phyloP scores from a whole-genome alignment of 2,797 vertebrate species.

The Argyrosomus regius region DNA sequence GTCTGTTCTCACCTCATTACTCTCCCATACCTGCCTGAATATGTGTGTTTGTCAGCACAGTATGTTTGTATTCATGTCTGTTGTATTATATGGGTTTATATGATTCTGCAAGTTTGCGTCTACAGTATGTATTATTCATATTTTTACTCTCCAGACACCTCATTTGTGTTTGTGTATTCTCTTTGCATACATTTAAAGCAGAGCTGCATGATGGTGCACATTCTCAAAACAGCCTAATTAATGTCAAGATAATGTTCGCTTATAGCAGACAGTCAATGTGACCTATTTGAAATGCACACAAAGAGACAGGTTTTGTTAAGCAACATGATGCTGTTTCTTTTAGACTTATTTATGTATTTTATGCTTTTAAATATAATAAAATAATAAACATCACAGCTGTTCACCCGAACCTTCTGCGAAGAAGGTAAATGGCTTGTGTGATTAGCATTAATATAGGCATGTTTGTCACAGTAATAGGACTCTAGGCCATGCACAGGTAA shows the following conservation, averaged over 20 bases:
- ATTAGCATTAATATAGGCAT: slow-evolving; percentile 24
- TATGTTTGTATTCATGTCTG: slow-evolving; percentile 35
- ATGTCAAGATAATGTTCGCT: slow-evolving; percentile 45
- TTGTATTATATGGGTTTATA: slow-evolving; percentile 46
- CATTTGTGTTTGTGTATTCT: slow-evolving; percentile 63
- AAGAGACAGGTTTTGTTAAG: neutral
- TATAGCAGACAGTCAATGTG: slow-evolving; percentile 32
- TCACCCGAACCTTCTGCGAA: neutral
- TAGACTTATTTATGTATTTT: neutral
- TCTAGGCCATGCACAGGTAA: slow-evolving; percentile 13
- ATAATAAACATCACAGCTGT: neutral
- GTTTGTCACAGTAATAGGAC: slow-evolving; percentile 41
- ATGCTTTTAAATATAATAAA: slow-evolving; percentile 32
- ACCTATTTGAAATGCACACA: slow-evolving; percentile 31
- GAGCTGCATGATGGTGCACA: slow-evolving; percentile 56
- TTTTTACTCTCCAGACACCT: slow-evolving; percentile 62
- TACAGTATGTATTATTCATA: slow-evolving; percentile 68
- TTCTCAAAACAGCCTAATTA: slow-evolving; percentile 63
- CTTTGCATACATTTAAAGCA: slow-evolving; percentile 59
- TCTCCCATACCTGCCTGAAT: slow-evolving; percentile 19
- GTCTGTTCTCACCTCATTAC: slow-evolving; percentile 1
- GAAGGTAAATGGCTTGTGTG: slow-evolving; percentile 29
- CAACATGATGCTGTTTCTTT: neutral
- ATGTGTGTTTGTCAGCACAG: slow-evolving; percentile 13
- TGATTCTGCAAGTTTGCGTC: slow-evolving; percentile 54